These are phyloP conservation scores for Pycnonotus jocosus DNA, from an alignment of 2,113 vertebrate species.

Conservation along the genomic window DNA sequence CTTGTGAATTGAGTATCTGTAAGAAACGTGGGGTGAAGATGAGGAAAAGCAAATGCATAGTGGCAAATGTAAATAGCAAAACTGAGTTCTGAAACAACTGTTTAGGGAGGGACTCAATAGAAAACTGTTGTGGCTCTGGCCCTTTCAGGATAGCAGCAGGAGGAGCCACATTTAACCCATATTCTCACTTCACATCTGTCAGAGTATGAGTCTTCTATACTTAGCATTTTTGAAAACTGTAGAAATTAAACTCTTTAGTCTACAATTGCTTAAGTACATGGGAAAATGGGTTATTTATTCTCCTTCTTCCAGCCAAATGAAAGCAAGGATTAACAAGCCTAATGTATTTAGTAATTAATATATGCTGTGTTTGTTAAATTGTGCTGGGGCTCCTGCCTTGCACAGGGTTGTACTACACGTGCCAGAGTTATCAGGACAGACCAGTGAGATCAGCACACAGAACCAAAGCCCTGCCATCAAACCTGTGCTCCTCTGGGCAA, in stretches of 20 bases:
- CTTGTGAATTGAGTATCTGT: slow-evolving; percentile 53
- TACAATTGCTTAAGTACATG: background rate
- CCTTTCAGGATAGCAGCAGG: background rate
- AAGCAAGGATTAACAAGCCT: background rate
- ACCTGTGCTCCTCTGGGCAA: background rate
- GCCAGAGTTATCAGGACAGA: background rate
- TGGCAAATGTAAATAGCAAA: slow-evolving; percentile 42
- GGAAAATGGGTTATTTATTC: background rate
- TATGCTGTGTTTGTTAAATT: background rate
- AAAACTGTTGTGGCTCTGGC: background rate
- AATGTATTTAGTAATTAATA: no score
- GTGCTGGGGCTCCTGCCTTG: background rate
- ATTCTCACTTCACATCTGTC: background rate
- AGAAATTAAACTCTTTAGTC: background rate
- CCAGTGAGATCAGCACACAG: background rate
- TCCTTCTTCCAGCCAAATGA: background rate
- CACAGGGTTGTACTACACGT: background rate
- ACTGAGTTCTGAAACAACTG: slow-evolving; percentile 23
- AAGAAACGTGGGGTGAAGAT: background rate
- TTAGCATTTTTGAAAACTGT: background rate
- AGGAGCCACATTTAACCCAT: background rate
- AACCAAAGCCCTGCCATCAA: background rate
- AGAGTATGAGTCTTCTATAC: background rate
- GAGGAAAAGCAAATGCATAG: slow-evolving; percentile 16
- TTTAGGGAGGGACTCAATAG: background rate